Evolutionary conservation across 2,888 invertebrate species (phyloP), one percentile per base, ranked within the genome.

Genomic region (Beris morrisii): DNA sequence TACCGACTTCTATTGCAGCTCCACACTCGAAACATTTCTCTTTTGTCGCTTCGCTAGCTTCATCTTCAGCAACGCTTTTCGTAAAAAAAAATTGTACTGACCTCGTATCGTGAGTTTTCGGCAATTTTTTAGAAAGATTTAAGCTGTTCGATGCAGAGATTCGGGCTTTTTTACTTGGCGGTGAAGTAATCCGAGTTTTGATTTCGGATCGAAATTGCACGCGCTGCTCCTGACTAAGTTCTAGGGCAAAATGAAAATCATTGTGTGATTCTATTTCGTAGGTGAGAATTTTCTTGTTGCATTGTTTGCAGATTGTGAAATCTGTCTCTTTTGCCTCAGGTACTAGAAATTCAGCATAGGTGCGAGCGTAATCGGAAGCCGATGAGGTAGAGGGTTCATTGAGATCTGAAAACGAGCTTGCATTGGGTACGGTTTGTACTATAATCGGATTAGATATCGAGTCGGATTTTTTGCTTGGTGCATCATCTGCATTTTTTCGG

Each of bases 211-310:
- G 74, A 72, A 71, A 78, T 67, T 75, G 75, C 15, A 67, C 71
- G 63, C 84, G 81, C 67, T 85, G 83, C 75, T 88, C 84, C 44
- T 85, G 83, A 72, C 87, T 85, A 9, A 92, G 75, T 71, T 86
- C 84, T 66, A 87, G 77, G 0, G 92, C 92, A 63, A 88, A 81
- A 77, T 92, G 92, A 73, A 85, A 89, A 77, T 92, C 94, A 12
- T 85, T 79, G 78, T 95, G 95, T 67, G 85, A 86, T 43, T 84
- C 84, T 0, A 72, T 68, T 68, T 86, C 84, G 75, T 84, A 82
- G 2, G 82, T 76, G 0, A 75, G 71, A 73, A 93, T 79, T 52
- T 77, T 75, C 75, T 85, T 84, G 5, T 83, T 83, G 79, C 94
- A 94, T 74, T 88, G 84, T 3, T 83, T 76, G 77, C 94, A 94